A percentile compares a stretch with the other conserved stretches of the same genome.
Evolutionary conservation across 2,888 invertebrate species (phyloP).

Genomic region (Synergus umbraculus): DNA sequence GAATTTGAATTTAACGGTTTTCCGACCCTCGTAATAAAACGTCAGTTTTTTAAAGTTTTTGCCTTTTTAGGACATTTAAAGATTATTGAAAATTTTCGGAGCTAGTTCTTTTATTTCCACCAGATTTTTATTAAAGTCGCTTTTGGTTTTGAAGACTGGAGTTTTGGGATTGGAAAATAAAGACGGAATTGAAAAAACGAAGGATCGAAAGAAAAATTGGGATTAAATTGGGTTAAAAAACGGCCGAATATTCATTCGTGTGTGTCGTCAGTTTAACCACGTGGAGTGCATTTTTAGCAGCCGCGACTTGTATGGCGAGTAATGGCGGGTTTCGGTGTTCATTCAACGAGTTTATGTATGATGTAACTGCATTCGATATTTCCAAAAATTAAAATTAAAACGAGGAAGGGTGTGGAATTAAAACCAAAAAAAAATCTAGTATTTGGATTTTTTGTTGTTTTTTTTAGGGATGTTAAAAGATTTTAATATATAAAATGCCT

Average conservation of each 20-base stretch:
- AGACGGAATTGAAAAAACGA: neutral
- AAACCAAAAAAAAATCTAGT: neutral
- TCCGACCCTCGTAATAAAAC: neutral
- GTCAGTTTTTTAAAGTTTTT: neutral
- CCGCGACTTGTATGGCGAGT: conserved; percentile 60
- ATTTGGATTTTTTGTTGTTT: neutral
- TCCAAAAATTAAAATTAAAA: neutral
- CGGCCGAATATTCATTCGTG: neutral
- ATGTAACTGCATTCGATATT: conserved; percentile 50
- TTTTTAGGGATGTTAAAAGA: neutral
- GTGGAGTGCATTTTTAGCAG: conserved; percentile 48
- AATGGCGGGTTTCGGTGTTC: conserved; percentile 43
- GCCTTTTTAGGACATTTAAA: neutral
- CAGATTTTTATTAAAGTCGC: neutral
- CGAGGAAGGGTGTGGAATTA: too few relatives aligned
- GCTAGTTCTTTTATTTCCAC: neutral
- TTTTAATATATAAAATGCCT: neutral
- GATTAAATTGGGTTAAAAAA: neutral
- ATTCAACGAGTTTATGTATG: conserved; percentile 51
- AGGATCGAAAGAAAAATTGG: neutral
- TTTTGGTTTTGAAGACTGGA: neutral
- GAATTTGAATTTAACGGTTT: neutral
- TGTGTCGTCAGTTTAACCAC: conserved; percentile 55
- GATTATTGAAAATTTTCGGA: neutral
- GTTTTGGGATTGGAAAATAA: neutral